Percentiles rank a stretch among this genome's conserved stretches.
Conservation (phyloP, 2,113 vertebrate genomes). For the Rattus norvegicus region DNA sequence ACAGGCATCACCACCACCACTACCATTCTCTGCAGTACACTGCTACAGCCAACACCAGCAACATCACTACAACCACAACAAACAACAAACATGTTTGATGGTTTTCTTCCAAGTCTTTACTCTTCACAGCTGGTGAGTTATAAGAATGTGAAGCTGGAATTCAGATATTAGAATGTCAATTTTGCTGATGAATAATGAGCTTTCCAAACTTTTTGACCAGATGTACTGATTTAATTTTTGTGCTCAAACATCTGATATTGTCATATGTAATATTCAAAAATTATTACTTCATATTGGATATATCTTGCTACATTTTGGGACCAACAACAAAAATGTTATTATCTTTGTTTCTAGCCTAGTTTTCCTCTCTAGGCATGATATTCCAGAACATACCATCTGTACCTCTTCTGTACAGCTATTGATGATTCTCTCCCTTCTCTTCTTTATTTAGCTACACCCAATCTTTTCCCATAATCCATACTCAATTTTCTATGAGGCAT, state of each 20-base stretch:
- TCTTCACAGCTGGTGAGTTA: neutral
- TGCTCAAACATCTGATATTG: neutral
- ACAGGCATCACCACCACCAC: neutral
- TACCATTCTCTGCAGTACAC: neutral
- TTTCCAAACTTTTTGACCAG: constrained; percentile 20
- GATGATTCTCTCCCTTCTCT: neutral
- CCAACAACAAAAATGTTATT: neutral
- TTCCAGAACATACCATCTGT: neutral
- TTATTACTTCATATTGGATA: neutral
- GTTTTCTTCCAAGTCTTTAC: neutral
- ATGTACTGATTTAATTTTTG: constrained; percentile 26
- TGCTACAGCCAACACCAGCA: rapidly evolving
- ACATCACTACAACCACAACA: neutral
- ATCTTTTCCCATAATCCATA: neutral
- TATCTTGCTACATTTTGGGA: neutral
- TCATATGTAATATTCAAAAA: constrained; percentile 16
- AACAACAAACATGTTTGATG: neutral
- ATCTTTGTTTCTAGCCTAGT: neutral
- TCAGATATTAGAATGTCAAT: neutral
- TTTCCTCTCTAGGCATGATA: neutral
- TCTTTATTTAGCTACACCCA: neutral
- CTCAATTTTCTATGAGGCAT: neutral
- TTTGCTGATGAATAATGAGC: neutral
- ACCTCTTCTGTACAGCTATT: neutral
- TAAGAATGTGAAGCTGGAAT: neutral